Evolutionary conservation across 2,797 vertebrate species (phyloP).

Genomic region (Psittacula echo): DNA sequence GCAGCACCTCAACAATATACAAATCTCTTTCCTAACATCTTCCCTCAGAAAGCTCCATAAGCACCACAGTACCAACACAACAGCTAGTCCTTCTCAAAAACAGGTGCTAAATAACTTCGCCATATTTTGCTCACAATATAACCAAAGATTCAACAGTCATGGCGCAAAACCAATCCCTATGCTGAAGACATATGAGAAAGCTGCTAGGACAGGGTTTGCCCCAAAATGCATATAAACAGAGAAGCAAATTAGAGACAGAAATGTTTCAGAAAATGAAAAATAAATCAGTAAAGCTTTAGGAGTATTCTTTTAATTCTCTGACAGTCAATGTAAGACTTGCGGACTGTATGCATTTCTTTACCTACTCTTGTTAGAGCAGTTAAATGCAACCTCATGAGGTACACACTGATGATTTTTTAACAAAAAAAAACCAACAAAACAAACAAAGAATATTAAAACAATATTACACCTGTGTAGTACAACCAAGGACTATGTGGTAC

Average conservation of each 20-base stretch:
- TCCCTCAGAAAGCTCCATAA: background rate
- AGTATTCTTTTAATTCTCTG: background rate
- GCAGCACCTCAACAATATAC: background rate
- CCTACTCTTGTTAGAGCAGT: background rate
- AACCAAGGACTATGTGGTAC: background rate
- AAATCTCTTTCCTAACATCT: background rate
- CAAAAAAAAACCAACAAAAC: background rate
- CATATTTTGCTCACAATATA: background rate
- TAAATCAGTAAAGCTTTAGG: constrained; percentile 8
- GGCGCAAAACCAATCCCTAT: background rate
- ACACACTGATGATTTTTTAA: background rate
- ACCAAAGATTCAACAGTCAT: constrained; percentile 25
- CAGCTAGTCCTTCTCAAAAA: background rate
- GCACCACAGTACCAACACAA: background rate
- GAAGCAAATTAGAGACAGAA: constrained; percentile 35
- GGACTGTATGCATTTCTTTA: background rate
- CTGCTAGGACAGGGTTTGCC: background rate
- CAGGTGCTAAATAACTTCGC: background rate
- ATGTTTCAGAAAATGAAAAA: constrained; percentile 18
- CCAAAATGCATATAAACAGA: background rate
- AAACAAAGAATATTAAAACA: background rate
- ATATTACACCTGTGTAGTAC: background rate
- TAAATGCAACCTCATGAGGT: background rate
- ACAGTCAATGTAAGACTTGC: background rate
- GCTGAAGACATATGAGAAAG: background rate